These are phyloP conservation scores for Zaprionus nigranus DNA, from an alignment of 1,140 invertebrate genomes.

Conservation along the genomic window DNA sequence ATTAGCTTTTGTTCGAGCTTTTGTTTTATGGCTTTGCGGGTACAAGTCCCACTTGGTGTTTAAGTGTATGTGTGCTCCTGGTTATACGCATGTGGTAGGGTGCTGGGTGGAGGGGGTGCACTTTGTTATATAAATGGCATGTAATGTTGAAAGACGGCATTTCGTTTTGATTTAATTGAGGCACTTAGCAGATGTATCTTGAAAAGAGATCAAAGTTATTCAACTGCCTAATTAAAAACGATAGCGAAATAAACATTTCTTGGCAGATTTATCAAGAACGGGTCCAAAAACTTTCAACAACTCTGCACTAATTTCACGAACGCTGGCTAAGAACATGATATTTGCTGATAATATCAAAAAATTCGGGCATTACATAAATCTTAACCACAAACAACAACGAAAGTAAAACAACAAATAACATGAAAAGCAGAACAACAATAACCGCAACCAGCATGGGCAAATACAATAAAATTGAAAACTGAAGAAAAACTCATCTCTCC, in stretches of 20 bases:
- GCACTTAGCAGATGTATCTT: constrained; percentile 77
- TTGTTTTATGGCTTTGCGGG: constrained; percentile 82
- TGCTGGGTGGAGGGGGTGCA: constrained; percentile 4
- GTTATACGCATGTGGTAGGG: constrained; percentile 9
- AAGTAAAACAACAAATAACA: constrained; percentile 21
- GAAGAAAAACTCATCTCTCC: constrained; percentile 45
- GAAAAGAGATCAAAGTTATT: constrained; percentile 45
- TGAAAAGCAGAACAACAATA: constrained; percentile 32
- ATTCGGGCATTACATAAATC: constrained; percentile 55
- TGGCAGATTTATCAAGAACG: constrained; percentile 30
- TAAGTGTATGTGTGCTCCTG: constrained; percentile 17
- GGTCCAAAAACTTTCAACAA: constrained; percentile 57
- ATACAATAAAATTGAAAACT: constrained; percentile 79
- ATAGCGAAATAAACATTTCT: constrained; percentile 37
- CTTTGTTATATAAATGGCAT: constrained; percentile 65
- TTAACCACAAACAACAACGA: constrained; percentile 61
- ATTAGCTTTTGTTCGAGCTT: constrained; percentile 83
- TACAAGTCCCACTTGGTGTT: constrained; percentile 52
- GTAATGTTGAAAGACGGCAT: constrained; percentile 66
- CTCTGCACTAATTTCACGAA: constrained; percentile 36
- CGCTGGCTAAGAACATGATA: constrained; percentile 51
- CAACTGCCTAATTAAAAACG: constrained; percentile 61
- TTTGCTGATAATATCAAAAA: constrained; percentile 67
- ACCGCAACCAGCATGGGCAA: constrained; percentile 67
- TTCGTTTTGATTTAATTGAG: constrained; percentile 80